phyloP scores from a whole-genome alignment of 2,113 vertebrate genomes.

The Damaliscus lunatus region DNA sequence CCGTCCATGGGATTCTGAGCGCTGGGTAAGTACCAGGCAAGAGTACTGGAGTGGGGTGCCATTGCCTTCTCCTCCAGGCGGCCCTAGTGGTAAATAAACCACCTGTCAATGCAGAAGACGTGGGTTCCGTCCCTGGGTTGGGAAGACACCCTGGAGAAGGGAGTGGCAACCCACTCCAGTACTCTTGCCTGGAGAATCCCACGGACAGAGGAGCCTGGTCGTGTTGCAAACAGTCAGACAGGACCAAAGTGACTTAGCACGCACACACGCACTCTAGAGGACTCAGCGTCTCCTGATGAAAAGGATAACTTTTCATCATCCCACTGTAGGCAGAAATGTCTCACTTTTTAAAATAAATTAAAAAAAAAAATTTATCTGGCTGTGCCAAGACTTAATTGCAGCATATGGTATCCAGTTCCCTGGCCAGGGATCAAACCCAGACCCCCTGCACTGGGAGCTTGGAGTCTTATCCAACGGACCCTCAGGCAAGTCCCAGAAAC shows the following conservation, averaged over 20 bases:
- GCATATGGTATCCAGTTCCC: neutral
- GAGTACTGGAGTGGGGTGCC: no score
- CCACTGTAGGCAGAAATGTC: neutral
- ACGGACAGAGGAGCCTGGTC: neutral
- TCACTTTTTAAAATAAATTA: neutral
- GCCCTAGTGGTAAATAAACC: neutral
- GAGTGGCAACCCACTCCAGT: neutral
- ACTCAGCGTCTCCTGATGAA: neutral
- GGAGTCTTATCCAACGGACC: neutral
- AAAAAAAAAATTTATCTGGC: neutral
- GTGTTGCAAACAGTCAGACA: rapidly evolving
- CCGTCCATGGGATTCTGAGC: no score
- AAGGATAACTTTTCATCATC: neutral
- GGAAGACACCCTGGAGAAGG: neutral
- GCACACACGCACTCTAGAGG: rapidly evolving
- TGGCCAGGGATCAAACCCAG: neutral
- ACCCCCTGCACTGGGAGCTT: neutral
- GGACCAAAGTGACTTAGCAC: rapidly evolving
- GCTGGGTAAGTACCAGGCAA: no score
- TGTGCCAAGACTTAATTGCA: neutral
- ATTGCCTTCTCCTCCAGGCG: neutral
- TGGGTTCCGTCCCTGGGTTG: rapidly evolving
- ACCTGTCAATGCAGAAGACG: rapidly evolving
- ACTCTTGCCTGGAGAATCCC: neutral
- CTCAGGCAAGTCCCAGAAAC: neutral